These are phyloP conservation scores for Chiloscyllium plagiosum DNA, from an alignment of 2,113 vertebrate genomes.

Conservation along the genomic window DNA sequence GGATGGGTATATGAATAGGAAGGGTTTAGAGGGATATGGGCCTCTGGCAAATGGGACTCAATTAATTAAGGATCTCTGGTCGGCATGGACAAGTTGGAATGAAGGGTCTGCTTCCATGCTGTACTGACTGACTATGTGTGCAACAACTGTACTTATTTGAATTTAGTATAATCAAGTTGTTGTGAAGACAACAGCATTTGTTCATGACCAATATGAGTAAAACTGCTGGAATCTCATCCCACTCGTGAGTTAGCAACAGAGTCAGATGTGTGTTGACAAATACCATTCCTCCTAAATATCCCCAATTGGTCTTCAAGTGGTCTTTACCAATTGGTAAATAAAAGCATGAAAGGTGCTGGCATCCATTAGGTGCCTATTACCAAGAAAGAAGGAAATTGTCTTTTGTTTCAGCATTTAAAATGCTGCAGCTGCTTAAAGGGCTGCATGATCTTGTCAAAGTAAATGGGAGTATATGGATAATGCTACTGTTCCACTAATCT, in stretches of 20 bases:
- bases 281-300: neutral
- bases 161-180: neutral
- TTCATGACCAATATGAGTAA: neutral
- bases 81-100: no score
- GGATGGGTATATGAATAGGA: no score
- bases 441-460: neutral
- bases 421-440: neutral
- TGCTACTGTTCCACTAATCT: neutral
- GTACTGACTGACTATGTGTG: no score
- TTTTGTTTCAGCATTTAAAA: neutral
- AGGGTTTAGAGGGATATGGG: no score
- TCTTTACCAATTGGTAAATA: no score
- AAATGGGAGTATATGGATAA: neutral
- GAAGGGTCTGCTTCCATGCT: no score
- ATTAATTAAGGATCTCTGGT: no score
- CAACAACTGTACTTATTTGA: neutral
- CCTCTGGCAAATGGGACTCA: no score
- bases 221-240: neutral
- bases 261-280: neutral
- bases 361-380: neutral
- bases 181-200: neutral
- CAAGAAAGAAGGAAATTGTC: neutral
- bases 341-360: neutral
- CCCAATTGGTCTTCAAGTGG: neutral
- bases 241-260: neutral